Base-by-base conservation (phyloP, 2,113 vertebrate species). In the Rhinopithecus roxellana region DNA sequence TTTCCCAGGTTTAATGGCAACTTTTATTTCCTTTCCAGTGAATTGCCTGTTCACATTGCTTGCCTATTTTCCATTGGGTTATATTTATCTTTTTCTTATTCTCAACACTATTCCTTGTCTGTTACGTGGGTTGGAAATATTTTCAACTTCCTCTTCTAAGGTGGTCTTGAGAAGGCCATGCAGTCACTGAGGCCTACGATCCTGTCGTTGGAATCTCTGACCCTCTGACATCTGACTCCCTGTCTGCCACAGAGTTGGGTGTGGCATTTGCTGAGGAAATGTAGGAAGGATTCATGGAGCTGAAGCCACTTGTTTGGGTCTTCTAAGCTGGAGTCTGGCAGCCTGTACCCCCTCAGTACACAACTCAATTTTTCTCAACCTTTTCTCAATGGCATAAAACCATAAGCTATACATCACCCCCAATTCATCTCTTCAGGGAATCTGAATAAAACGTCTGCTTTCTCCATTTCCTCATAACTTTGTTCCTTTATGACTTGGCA, bases 161-260 rank as follows among this genome's bases (percentile, higher is more conserved):
- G 7, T 6, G 11, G n/a, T 32, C 25, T n/a, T 48, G 12, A 0
- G 18, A 6, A 80, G 61, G 59, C n/a, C 2, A 11, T 3, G 77
- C 25, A n/a, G 50, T 43, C 55, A 5, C 2, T 0, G 11, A 25
- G 3, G 40, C 35, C 57, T 12, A 48, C 30, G 38, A 23, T 4
- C 27, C 5, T 0, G 0, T 1, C 0, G 1, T 6, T 25, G n/a
- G 27, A 0, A 4, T 25, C 57, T 74, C 38, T 32, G 61, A 40
- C 78, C 48, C 35, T 48, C 8, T 3, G 2, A 9, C 1, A 2
- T 4, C 70, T 27, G 0, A 23, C 8, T 52, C 25, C n/a, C 43
- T 0, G 25, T 23, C 5, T 10, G 67, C 12, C 38, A 22, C 5
- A 2, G 10, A 2, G 43, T 20, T 9, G 3, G 57, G 16, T 0